Evolutionary conservation across 2,113 vertebrate genomes (phyloP), one percentile per base, ranked within the genome.

Genomic region (Circaetus cinerascens): DNA sequence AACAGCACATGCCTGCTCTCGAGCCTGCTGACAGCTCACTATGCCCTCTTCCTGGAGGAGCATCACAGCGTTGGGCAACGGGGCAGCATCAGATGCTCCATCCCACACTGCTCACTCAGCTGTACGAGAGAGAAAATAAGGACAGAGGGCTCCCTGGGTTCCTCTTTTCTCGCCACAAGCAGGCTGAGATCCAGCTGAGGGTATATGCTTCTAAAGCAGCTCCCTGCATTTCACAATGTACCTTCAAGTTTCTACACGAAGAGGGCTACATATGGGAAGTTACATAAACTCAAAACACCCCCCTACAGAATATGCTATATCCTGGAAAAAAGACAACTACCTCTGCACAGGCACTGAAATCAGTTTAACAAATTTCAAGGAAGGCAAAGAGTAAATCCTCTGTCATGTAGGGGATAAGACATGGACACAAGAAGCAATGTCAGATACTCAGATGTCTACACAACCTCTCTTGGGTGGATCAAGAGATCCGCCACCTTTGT

Each of bases 261-360:
- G 77, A 94, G 60, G 53, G 62, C 51, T 78, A 67, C 95, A 90
- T 46, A 90, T 87, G 87, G 83, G 88, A 78, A 74, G 85, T 95
- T 90, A 93, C 46, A 60, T 91, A 90, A 95, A 96, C 53, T 56
- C 4, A 0, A 0, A 75, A 26, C 77, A 57, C 51, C 50, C 56
- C 48, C 67, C 53, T 53, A 8, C 57, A 41, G 57, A 73, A 74
- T 11, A 16, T 32, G 51, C 30, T 59, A 25, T 15, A 77, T 74
- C 55, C n/a, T 56, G 60, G 71, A 36, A 41, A 77, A 77, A 56
- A 48, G 30, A 45, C 41, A 83, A 60, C 43, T n/a, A 45, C 34
- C 15, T 75, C 86, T 79, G 78, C 82, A 75, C 13, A 34, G 36
- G 40, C 79, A 64, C 11, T 8, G 63, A 79, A 40, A 10, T n/a